These are phyloP conservation scores for Drosophila neutralis DNA, from an alignment of 2,888 invertebrate genomes.

Conservation along the genomic window DNA sequence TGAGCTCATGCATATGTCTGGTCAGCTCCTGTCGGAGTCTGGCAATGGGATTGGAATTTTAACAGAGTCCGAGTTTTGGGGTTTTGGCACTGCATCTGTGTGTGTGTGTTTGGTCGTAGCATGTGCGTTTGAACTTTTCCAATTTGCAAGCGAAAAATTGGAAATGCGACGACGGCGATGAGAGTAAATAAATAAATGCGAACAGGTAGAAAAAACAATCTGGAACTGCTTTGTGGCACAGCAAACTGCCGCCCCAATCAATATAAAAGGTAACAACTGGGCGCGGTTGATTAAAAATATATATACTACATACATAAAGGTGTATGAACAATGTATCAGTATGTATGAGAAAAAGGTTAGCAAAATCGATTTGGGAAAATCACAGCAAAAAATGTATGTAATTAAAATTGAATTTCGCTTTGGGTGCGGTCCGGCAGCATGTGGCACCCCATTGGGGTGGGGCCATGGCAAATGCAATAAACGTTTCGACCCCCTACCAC, in stretches of 20 bases:
- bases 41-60: slow-evolving; percentile 21
- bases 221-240: slow-evolving; percentile 70
- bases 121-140: slow-evolving; percentile 72
- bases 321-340: slow-evolving; percentile 15
- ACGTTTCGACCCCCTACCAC: neutral
- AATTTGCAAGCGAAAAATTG: slow-evolving; percentile 81
- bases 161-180: slow-evolving; percentile 68
- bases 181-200: slow-evolving; percentile 75
- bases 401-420: slow-evolving; percentile 75
- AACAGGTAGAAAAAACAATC: slow-evolving; percentile 65
- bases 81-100: slow-evolving; percentile 8
- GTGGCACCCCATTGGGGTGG: slow-evolving; percentile 49
- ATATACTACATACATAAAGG: slow-evolving; percentile 23
- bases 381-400: slow-evolving; percentile 52
- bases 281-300: slow-evolving; percentile 81
- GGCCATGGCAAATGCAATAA: slow-evolving; percentile 52
- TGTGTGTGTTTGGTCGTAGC: slow-evolving; percentile 16
- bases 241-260: slow-evolving; percentile 66
- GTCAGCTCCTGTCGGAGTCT: slow-evolving; percentile 46
- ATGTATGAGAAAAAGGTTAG: slow-evolving; percentile 52
- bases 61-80: slow-evolving; percentile 20
- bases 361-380: slow-evolving; percentile 71
- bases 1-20: slow-evolving; percentile 69
- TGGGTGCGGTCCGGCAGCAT: slow-evolving; percentile 54
- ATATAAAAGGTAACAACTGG: slow-evolving; percentile 68